phyloP scores from a whole-genome alignment of 1,140 invertebrate genomes.

The Physella acuta region DNA sequence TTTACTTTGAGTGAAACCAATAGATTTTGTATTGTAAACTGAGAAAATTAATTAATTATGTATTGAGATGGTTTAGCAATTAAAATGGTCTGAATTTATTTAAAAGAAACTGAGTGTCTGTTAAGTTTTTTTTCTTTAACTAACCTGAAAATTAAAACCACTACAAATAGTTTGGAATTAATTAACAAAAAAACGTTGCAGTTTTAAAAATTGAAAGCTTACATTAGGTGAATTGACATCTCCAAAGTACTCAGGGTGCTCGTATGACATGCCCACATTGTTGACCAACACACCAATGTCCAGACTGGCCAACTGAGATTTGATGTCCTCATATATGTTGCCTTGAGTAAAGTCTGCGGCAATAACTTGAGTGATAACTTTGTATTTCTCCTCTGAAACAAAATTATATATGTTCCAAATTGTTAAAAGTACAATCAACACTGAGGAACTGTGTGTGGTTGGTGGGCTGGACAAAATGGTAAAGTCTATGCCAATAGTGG shows the following conservation, averaged over 20 bases:
- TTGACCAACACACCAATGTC: constrained; percentile 80
- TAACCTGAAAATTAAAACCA: neutral
- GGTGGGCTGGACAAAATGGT: too few species aligned
- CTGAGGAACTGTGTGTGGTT: too few species aligned
- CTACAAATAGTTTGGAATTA: neutral
- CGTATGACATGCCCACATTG: constrained; percentile 58
- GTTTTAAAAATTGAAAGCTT: constrained; percentile 6
- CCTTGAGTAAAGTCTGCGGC: constrained; percentile 79
- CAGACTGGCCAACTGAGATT: constrained; percentile 72
- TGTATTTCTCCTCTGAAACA: constrained; percentile 65
- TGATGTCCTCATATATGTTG: constrained; percentile 77
- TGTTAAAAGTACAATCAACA: too few species aligned
- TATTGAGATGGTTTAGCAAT: neutral
- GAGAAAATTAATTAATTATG: neutral
- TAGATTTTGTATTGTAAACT: neutral
- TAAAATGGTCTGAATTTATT: neutral
- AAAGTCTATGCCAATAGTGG: too few species aligned
- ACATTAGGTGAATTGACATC: constrained; percentile 43
- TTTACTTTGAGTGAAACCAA: neutral
- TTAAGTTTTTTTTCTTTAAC: neutral
- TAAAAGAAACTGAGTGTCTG: too few species aligned
- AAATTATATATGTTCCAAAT: too few species aligned
- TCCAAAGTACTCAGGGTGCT: constrained; percentile 72
- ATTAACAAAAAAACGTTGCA: neutral
- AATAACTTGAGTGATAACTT: constrained; percentile 79